These are phyloP conservation scores for Egretta garzetta DNA, from an alignment of 2,113 vertebrate species.

Conservation along the genomic window DNA sequence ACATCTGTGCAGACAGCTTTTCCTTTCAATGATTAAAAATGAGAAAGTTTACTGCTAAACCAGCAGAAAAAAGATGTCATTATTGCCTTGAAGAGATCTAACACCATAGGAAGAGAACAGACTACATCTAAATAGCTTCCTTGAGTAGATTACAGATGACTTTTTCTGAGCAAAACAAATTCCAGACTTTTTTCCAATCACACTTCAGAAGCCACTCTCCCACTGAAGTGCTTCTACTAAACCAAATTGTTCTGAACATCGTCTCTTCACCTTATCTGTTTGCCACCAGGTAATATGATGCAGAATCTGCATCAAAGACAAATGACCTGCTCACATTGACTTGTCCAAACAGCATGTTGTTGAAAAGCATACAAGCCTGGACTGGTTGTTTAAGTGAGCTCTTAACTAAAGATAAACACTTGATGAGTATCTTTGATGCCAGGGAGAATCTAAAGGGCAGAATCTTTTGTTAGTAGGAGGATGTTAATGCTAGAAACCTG, in stretches of 20 bases:
- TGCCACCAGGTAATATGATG: not conserved
- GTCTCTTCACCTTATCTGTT: not conserved
- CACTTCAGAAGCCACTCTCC: not conserved
- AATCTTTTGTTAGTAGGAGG: not conserved
- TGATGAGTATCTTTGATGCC: not conserved
- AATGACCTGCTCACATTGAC: not conserved
- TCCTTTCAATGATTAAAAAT: not conserved
- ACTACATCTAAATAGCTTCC: not conserved
- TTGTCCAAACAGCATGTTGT: not conserved
- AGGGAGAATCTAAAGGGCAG: not conserved
- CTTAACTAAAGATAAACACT: not conserved
- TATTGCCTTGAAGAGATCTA: not conserved
- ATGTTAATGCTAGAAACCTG: not conserved
- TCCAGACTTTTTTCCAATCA: not conserved
- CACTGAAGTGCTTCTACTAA: not conserved
- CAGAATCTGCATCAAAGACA: not conserved
- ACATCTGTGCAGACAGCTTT: not conserved
- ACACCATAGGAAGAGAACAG: not conserved
- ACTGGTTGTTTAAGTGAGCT: not conserved
- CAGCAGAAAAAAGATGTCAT: not conserved
- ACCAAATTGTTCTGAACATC: not conserved
- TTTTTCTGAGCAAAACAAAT: not conserved
- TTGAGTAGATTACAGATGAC: not conserved
- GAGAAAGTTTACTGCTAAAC: not conserved
- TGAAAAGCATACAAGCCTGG: not conserved